phyloP scores from a whole-genome alignment of 1,140 invertebrate species.

The Pogonomyrmex californicus region DNA sequence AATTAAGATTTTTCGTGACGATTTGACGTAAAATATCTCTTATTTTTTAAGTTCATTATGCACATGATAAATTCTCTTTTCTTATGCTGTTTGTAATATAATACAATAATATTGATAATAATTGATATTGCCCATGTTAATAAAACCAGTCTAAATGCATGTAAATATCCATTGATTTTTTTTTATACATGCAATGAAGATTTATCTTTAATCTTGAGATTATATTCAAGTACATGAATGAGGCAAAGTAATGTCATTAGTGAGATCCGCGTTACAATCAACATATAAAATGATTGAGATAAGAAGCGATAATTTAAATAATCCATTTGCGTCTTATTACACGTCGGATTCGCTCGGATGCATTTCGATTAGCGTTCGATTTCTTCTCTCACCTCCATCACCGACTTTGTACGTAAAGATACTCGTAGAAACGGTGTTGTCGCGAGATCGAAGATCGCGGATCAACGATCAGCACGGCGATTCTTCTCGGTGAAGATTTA shows the following conservation, averaged over 20 bases:
- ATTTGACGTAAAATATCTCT: not conserved
- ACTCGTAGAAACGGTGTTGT: constrained; percentile 47
- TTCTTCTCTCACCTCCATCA: constrained; percentile 10
- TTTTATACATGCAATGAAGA: not conserved
- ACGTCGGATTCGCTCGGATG: not conserved
- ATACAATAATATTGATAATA: no score
- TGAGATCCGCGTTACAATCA: not conserved
- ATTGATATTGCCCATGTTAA: not conserved
- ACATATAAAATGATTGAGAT: not conserved
- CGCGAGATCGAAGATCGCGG: constrained; percentile 52
- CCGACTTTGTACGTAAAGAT: constrained; percentile 40
- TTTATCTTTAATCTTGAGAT: not conserved
- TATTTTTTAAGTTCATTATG: not conserved
- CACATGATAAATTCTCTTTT: not conserved
- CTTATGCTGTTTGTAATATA: not conserved
- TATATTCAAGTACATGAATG: not conserved
- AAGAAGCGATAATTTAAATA: not conserved
- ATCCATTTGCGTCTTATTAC: not conserved
- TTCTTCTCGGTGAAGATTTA: constrained; percentile 66
- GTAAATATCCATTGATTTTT: not conserved
- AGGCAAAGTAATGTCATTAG: not conserved
- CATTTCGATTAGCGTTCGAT: constrained; percentile 20
- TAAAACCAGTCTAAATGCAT: not conserved
- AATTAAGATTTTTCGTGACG: not conserved
- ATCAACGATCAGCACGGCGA: constrained; percentile 20